A percentile compares a stretch with the other conserved stretches of the same genome.
Evolutionary conservation across 1,140 invertebrate genomes (phyloP).

Genomic region (Diploscapter pachys): DNA sequence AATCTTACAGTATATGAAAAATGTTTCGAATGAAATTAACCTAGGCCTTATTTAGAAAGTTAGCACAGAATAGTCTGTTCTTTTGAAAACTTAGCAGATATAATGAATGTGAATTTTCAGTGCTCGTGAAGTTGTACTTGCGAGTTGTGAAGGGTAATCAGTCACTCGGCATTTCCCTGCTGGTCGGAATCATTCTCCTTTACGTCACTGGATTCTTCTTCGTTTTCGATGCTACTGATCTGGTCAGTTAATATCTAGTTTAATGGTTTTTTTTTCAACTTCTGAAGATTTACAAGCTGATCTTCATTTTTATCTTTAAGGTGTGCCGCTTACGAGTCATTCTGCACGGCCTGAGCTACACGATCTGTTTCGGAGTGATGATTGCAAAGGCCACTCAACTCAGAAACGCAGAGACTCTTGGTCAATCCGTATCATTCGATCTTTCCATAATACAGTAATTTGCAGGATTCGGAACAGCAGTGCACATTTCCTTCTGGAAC

Average conservation of each 20-base stretch:
- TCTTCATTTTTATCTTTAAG: slow-evolving; percentile 28
- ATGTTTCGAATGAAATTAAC: no score
- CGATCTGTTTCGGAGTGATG: slow-evolving; percentile 56
- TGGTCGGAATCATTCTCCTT: slow-evolving; percentile 61
- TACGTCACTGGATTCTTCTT: slow-evolving; percentile 61
- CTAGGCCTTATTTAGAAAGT: no score
- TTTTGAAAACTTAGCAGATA: no score
- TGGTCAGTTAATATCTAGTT: slow-evolving; percentile 50
- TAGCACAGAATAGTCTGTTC: no score
- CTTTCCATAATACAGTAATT: background rate
- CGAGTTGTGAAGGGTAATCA: slow-evolving; percentile 63
- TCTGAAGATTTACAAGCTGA: no score
- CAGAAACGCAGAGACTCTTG: slow-evolving; percentile 51
- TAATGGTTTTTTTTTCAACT: no score
- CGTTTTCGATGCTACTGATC: slow-evolving; percentile 59
- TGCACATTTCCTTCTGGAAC: slow-evolving; percentile 55
- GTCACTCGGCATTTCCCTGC: slow-evolving; percentile 61
- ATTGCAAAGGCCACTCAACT: slow-evolving; percentile 55
- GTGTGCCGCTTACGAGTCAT: slow-evolving; percentile 46
- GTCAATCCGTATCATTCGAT: slow-evolving; percentile 4
- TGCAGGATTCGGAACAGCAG: slow-evolving; percentile 19
- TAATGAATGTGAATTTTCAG: slow-evolving; percentile 15
- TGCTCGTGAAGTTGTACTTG: slow-evolving; percentile 62
- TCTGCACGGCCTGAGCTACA: slow-evolving; percentile 45
- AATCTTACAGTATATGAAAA: no score